phyloP scores from a whole-genome alignment of 2,888 invertebrate genomes.

The Pterostichus niger region DNA sequence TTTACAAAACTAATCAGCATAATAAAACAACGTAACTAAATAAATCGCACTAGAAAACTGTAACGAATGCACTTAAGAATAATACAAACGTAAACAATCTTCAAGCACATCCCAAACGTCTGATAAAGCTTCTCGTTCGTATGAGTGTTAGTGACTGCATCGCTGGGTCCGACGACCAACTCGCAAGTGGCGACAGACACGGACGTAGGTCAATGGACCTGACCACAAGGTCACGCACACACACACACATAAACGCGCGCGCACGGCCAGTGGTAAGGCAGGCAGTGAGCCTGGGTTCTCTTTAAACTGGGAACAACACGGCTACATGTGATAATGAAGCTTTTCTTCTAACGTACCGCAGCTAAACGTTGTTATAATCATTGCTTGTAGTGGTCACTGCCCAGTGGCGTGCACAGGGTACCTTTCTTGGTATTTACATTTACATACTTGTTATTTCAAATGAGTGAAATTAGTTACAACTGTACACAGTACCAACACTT shows the following conservation, averaged over 20 bases:
- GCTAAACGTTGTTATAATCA: slow-evolving; percentile 17
- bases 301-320: slow-evolving; percentile 43
- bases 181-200: slow-evolving; percentile 47
- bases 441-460: too few species aligned
- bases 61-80: too few species aligned
- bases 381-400: not conserved
- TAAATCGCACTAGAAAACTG: too few species aligned
- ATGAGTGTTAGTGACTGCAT: slow-evolving; percentile 22
- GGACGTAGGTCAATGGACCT: slow-evolving; percentile 66
- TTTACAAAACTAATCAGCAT: too few species aligned
- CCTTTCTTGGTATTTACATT: too few species aligned
- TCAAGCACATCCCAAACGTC: not conserved
- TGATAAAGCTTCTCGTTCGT: not conserved
- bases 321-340: slow-evolving; percentile 45
- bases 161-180: slow-evolving; percentile 32
- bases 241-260: too few species aligned
- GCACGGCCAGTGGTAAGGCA: not conserved
- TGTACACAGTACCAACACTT: too few species aligned
- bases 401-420: not conserved
- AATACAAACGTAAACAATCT: too few species aligned
- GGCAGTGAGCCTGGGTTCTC: slow-evolving; percentile 16
- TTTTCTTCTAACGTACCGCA: slow-evolving; percentile 24
- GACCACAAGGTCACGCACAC: slow-evolving; percentile 63
- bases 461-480: too few species aligned
- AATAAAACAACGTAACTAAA: too few species aligned